Evolutionary conservation across 2,113 vertebrate genomes (phyloP), one percentile per base, ranked within the genome.

Genomic region (Ctenomys sociabilis): DNA sequence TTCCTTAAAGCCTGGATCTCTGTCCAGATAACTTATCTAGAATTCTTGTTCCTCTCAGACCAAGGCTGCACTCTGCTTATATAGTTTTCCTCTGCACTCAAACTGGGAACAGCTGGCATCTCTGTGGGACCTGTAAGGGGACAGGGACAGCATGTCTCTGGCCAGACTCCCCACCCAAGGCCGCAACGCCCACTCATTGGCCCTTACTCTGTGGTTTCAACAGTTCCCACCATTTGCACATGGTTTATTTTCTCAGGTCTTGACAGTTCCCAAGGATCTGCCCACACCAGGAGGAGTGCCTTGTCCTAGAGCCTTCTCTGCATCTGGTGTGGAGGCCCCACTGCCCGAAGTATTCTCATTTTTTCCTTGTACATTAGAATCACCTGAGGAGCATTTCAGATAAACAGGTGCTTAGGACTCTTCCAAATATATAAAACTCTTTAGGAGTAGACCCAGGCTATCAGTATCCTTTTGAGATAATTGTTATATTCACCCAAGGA

Each of bases 141-240:
- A 5, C 3, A 37, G 7, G 5, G 52, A 5, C 3, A 14, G 6
- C 14, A 4, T 0, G 0, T 7, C 24, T 88, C 49, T 72, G 35
- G 1, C 35, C 2, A 13, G 16, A 12, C 12, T 40, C 8, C 26
- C 30, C 32, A 24, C 14, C 7, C 0, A 7, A 22, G 30, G 11
- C 70, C 26, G 0, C 26, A 5, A 35, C 3, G 22, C 61, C 1
- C 57, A 43, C 19, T 45, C 61, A 24, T 10, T 19, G 68, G 2
- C 73, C 52, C 26, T 30, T n/a, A n/a, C 35, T 92, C 8, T 84
- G 24, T 7, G 10, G 9, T 57, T 87, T 90, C 78, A 45, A 40
- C 7, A 8, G 3, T n/a, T 21, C 63, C 40, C 22, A 52, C 82
- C 12, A 30, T 37, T 45, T 54, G 35, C 68, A 32, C 35, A 11